Percentiles rank a stretch among this genome's conserved stretches.
Conservation (phyloP, 2,797 vertebrate species). For the Heteromormyrus szaboi region DNA sequence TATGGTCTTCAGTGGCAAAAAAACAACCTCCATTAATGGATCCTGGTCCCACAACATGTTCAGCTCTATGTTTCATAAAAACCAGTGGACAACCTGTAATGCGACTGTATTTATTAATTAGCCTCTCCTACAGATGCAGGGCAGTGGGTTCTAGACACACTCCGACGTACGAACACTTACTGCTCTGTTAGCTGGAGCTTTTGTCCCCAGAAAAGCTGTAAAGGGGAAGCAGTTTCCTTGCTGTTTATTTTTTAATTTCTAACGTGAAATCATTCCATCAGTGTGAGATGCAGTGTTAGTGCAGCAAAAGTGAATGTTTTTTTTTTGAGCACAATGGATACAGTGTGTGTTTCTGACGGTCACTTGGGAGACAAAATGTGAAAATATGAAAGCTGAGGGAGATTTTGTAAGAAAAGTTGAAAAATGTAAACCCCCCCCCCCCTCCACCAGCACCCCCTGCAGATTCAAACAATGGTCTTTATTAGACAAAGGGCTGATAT, state of each 20-base stretch:
- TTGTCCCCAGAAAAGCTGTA: neutral
- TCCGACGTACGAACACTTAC: slow-evolving; percentile 20
- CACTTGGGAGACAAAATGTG: slow-evolving; percentile 78
- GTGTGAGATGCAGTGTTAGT: neutral
- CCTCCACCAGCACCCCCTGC: slow-evolving; percentile 48
- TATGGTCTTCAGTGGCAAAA: neutral
- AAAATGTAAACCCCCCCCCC: slow-evolving; percentile 66
- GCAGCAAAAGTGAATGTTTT: neutral
- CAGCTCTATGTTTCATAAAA: neutral
- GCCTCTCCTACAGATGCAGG: slow-evolving; percentile 23
- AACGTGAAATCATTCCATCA: neutral
- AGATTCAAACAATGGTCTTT: slow-evolving; percentile 65
- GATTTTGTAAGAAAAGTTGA: slow-evolving; percentile 54
- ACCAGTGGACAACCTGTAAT: neutral
- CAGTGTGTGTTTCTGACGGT: slow-evolving; percentile 56
- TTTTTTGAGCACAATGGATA: neutral
- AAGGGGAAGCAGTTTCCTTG: neutral
- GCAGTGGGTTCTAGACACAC: neutral
- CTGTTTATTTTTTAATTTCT: neutral
- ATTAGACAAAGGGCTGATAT: slow-evolving; percentile 38
- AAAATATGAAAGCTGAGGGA: slow-evolving; percentile 31
- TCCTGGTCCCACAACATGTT: neutral
- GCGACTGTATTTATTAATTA: neutral
- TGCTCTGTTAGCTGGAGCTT: slow-evolving; percentile 39
- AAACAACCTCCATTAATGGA: neutral